A percentile compares a stretch with the other conserved stretches of the same genome.
Conservation (phyloP, 2,113 vertebrate species). For the Mesoclemmys tuberculata region DNA sequence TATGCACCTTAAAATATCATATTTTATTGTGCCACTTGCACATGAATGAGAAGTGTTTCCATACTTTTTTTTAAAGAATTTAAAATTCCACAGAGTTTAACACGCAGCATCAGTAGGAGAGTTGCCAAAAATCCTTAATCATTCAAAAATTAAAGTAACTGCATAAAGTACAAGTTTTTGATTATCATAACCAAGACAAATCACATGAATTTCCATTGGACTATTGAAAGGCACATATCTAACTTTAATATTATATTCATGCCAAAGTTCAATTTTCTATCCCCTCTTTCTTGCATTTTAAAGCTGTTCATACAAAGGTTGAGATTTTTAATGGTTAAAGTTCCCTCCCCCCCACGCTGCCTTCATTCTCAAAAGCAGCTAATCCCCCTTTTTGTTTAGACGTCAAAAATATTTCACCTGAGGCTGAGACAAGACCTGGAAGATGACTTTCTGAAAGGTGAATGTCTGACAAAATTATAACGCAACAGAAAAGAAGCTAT, state of each 20-base stretch:
- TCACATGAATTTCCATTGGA: neutral
- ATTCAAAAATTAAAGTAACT: neutral
- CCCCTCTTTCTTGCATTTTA: neutral
- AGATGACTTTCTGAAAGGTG: neutral
- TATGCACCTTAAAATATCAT: neutral
- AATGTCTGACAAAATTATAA: neutral
- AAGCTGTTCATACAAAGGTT: neutral
- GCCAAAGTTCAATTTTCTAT: neutral
- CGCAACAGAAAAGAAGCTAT: neutral
- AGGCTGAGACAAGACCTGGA: neutral
- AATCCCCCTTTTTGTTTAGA: neutral
- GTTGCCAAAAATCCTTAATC: neutral
- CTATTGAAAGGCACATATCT: neutral
- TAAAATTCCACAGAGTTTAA: neutral
- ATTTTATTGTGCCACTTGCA: neutral
- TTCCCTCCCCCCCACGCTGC: neutral
- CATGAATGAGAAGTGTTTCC: neutral
- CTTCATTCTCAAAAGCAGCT: neutral
- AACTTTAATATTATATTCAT: neutral
- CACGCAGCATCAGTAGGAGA: neutral
- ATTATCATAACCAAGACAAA: neutral
- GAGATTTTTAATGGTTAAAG: neutral
- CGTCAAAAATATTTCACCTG: neutral
- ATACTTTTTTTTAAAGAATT: neutral
- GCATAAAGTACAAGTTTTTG: neutral